Conservation (phyloP, 2,797 vertebrate species). For the Lithobates sylvaticus region DNA sequence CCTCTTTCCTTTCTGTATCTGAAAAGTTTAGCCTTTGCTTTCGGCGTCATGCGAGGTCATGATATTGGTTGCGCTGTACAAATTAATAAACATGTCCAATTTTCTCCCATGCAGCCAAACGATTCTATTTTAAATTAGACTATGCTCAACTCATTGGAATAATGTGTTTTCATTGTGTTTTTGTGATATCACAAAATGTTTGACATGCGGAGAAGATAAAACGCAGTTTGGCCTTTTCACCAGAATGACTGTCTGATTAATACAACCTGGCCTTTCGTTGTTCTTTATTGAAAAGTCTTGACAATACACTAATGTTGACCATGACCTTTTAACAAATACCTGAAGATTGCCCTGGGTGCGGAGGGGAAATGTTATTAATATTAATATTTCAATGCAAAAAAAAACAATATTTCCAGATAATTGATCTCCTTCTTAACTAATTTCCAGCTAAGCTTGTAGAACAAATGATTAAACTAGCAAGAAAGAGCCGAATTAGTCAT, state of each 20-base stretch:
- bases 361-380: not conserved
- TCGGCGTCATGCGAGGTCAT: too few species aligned
- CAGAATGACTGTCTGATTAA: slow-evolving; percentile 19
- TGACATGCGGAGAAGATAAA: slow-evolving; percentile 29
- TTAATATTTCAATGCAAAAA: slow-evolving; percentile 22
- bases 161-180: slow-evolving; percentile 5
- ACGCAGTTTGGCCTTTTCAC: slow-evolving; percentile 42
- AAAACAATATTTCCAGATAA: not conserved
- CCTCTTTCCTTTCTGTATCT: too few species aligned
- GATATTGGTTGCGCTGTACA: not conserved
- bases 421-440: not conserved
- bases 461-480: slow-evolving; percentile 13
- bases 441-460: slow-evolving; percentile 12
- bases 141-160: not conserved
- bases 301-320: not conserved
- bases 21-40: too few species aligned
- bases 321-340: slow-evolving; percentile 45
- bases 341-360: not conserved
- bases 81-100: not conserved
- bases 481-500: not conserved
- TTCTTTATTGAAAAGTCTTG: slow-evolving; percentile 22
- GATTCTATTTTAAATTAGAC: not conserved
- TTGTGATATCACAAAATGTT: slow-evolving; percentile 3
- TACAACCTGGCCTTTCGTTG: slow-evolving; percentile 12
- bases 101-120: not conserved